Percentiles rank a stretch among this genome's conserved stretches.
These are phyloP conservation scores for Manduca sexta DNA, from an alignment of 1,140 invertebrate species.

Conservation along the genomic window DNA sequence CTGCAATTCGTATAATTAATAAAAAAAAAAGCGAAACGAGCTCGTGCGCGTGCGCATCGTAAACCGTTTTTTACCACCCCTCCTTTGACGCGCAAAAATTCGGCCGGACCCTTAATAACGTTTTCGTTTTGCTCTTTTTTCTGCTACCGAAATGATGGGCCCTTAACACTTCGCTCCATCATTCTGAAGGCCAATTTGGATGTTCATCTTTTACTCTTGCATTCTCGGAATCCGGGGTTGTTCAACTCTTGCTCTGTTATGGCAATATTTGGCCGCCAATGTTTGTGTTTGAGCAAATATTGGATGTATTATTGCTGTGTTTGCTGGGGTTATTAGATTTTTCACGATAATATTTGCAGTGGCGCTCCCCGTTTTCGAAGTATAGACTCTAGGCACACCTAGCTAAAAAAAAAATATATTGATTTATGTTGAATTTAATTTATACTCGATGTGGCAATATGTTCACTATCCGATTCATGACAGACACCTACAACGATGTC, in stretches of 20 bases:
- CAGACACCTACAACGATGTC: too few species aligned
- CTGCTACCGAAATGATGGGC: conserved; percentile 42
- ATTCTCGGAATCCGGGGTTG: conserved; percentile 31
- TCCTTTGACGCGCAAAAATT: conserved; percentile 31
- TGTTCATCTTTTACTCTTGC: conserved; percentile 13
- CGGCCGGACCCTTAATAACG: conserved; percentile 35
- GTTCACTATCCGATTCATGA: too few species aligned
- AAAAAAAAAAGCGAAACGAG: neutral
- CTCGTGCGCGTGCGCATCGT: conserved; percentile 20
- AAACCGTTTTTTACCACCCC: conserved; percentile 23
- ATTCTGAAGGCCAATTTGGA: conserved; percentile 36
- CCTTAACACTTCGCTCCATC: conserved; percentile 38
- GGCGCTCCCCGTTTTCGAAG: too few species aligned
- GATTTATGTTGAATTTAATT: too few species aligned
- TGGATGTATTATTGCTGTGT: too few species aligned
- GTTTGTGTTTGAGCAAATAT: neutral
- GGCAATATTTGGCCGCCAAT: conserved; percentile 28
- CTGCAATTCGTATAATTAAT: too few species aligned
- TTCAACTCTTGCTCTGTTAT: conserved; percentile 30
- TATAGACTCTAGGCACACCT: too few species aligned
- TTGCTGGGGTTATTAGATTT: too few species aligned
- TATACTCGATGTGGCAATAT: too few species aligned
- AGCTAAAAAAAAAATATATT: too few species aligned
- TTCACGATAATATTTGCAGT: too few species aligned
- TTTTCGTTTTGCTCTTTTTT: conserved; percentile 32